Base-by-base conservation (phyloP, 2,113 vertebrate species). In the Rattus rattus region DNA sequence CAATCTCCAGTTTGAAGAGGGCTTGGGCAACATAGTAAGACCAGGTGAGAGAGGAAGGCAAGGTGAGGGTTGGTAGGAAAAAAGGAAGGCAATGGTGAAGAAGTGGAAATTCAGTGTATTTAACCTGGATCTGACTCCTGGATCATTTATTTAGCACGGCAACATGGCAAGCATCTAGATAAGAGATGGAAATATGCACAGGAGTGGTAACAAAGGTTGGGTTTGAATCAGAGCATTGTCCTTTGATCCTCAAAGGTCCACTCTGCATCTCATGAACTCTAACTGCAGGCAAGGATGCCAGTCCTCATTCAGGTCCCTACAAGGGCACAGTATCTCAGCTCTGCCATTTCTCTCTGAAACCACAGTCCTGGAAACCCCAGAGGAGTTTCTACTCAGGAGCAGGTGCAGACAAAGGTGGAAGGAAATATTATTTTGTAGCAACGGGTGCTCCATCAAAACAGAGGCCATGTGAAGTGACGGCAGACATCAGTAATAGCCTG, bases 381-480 rank as follows among this genome's bases (percentile, higher is more conserved):
- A 90, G 72, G 79, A 17, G 19, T 91, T 97, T 79, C 49, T 63
- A 33, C 36, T 24, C 28, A 91, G 65, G 63, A 92, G 86, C 36
- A 94, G 81, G 79, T 12, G 39, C 65, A 86, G 54, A 93, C 14
- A 24, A 76, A 83, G 81, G 77, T 76, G 79, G 95, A 90, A 97
- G 77, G 85, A 97, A 97, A 97, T 92, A 97, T 59, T 88, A 92
- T 91, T 97, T 92, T 88, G 77, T 90, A 96, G 91, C 69, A 92
- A 70, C 54, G n/a, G n/a, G 95, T 97, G 54, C 91, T 98, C 87
- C 89, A 94, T 98, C 96, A 98, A 95, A 95, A 79, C 77, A 92
- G 67, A 92, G 92, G 72, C 96, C 95, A 91, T 96, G 96, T 4
- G 65, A 94, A 94, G 87, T 96, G 96, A 97, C 8, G 54, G 97